These are phyloP conservation scores for Calvadosia cruxmelitensis DNA, from an alignment of 30 jellyfish, hydroid and myxozoan genomes.

Conservation along the genomic window DNA sequence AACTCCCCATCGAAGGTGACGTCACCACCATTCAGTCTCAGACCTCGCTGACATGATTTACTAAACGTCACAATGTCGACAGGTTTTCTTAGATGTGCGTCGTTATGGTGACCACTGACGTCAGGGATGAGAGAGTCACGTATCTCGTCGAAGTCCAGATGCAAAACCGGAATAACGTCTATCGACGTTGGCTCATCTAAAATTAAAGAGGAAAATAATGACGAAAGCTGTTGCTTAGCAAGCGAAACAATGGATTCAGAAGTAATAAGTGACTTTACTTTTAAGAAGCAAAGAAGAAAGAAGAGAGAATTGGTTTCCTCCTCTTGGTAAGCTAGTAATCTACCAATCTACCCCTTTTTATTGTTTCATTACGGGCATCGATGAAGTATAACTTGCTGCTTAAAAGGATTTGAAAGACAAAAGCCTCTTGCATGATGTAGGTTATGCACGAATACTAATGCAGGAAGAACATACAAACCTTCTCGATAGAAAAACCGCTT, in stretches of 20 bases:
- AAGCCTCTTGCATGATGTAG: too few species aligned
- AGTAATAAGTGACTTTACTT: background rate
- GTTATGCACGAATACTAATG: too few species aligned
- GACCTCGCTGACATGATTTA: constrained; percentile 80
- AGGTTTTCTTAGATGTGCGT: constrained; percentile 85
- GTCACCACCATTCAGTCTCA: constrained; percentile 88
- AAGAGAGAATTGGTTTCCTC: constrained; percentile 1
- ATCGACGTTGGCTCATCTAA: constrained; percentile 42
- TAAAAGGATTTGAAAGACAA: too few species aligned
- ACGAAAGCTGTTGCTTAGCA: background rate
- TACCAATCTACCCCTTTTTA: too few species aligned
- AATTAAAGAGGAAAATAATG: background rate
- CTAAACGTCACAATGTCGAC: constrained; percentile 80
- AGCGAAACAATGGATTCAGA: background rate
- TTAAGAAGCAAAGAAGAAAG: background rate
- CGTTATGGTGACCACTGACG: constrained; percentile 95
- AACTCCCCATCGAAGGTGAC: constrained; percentile 91
- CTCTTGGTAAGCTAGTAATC: too few species aligned
- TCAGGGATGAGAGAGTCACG: constrained; percentile 77
- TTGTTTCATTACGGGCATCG: too few species aligned
- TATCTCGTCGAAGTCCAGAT: constrained; percentile 84
- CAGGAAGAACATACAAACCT: too few species aligned
- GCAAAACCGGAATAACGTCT: constrained; percentile 72
- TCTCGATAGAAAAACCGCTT: too few species aligned
- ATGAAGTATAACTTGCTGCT: too few species aligned